Percentiles rank a stretch among this genome's conserved stretches.
phyloP scores from a whole-genome alignment of 1,140 invertebrate genomes.

The Bilobella aurantiaca region DNA sequence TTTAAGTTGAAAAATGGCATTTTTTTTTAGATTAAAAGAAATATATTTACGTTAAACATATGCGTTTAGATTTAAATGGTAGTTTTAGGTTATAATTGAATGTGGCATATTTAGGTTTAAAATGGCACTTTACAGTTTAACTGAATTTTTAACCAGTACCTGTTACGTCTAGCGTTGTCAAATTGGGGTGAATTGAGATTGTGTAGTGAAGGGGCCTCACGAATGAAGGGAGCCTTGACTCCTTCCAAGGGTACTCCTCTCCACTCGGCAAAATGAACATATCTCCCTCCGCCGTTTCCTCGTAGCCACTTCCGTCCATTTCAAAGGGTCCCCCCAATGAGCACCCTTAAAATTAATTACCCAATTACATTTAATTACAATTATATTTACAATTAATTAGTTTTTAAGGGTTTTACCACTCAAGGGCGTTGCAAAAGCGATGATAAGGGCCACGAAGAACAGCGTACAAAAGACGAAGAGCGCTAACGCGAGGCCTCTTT shows the following conservation, averaged over 20 bases:
- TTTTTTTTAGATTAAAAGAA: no score
- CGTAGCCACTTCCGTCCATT: conserved; percentile 21
- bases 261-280: conserved; percentile 56
- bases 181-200: conserved; percentile 83
- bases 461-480: conserved; percentile 64
- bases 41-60: no score
- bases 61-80: no score
- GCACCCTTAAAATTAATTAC: conserved; percentile 47
- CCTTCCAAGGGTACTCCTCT: conserved; percentile 78
- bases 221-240: conserved; percentile 67
- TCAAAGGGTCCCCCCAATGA: conserved; percentile 41
- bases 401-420: conserved; percentile 33
- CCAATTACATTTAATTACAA: background rate
- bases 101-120: no score
- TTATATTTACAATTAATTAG: background rate
- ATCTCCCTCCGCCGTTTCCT: conserved; percentile 22
- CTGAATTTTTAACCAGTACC: conserved; percentile 50
- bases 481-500: conserved; percentile 66
- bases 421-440: conserved; percentile 73
- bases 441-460: conserved; percentile 69
- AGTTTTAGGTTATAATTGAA: no score
- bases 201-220: conserved; percentile 73
- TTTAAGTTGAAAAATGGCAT: no score
- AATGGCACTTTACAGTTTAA: background rate
- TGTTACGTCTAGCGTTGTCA: conserved; percentile 76